Percentiles rank a stretch among this genome's conserved stretches.
Conservation (phyloP, 1,140 invertebrate species). For the Metopolophium dirhodum region DNA sequence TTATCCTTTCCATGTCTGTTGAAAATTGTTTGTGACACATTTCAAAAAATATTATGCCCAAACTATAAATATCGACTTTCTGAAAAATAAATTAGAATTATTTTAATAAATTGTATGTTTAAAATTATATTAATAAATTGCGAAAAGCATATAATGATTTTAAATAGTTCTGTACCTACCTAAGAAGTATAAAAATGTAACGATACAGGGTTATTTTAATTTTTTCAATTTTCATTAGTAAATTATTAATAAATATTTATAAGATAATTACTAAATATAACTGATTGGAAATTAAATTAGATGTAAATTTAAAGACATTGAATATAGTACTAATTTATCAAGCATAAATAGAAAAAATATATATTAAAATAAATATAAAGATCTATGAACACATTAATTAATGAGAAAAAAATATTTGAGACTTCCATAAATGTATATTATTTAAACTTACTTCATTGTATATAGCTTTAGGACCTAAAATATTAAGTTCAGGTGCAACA, state of each 20-base stretch:
- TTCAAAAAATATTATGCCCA: slow-evolving; percentile 92
- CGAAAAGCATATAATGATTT: background rate
- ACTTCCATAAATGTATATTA: background rate
- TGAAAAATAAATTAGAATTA: slow-evolving; percentile 63
- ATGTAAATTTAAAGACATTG: background rate
- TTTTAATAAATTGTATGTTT: background rate
- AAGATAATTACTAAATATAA: background rate
- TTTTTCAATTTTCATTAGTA: too few relatives aligned
- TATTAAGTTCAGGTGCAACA: slow-evolving; percentile 86
- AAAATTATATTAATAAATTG: background rate
- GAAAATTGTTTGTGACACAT: slow-evolving; percentile 86
- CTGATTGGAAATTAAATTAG: background rate
- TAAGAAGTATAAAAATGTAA: too few relatives aligned
- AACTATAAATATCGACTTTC: slow-evolving; percentile 94
- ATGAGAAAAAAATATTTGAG: background rate
- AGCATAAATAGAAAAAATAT: background rate
- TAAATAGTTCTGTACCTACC: background rate
- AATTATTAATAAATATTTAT: background rate
- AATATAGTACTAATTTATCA: background rate
- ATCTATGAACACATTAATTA: background rate
- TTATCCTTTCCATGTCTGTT: slow-evolving; percentile 89
- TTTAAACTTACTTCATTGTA: slow-evolving; percentile 70
- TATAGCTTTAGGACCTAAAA: slow-evolving; percentile 70
- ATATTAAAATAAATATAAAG: background rate
- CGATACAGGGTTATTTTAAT: background rate